phyloP scores from a whole-genome alignment of 2,113 vertebrate species.

The Clinocottus analis region DNA sequence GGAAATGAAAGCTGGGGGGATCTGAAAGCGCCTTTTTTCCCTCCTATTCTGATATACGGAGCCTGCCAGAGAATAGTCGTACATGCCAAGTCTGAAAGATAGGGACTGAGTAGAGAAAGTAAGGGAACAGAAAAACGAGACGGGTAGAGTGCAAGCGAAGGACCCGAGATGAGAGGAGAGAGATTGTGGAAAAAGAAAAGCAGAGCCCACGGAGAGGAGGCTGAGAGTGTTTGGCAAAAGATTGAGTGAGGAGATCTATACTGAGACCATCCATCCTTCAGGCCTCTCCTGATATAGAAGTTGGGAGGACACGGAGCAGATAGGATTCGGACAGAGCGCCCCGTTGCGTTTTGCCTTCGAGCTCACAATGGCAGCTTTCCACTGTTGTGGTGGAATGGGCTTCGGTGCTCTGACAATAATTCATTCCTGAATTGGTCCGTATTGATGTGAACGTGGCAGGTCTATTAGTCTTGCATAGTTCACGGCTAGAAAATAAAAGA shows the following conservation, averaged over 20 bases:
- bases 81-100: constrained; percentile 34
- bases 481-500: background rate
- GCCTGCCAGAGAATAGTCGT: constrained; percentile 21
- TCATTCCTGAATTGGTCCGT: constrained; percentile 33
- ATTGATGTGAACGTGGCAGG: constrained; percentile 34
- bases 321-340: constrained; percentile 40
- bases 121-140: constrained; percentile 12
- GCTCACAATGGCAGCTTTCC: constrained; percentile 39
- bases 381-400: constrained; percentile 17
- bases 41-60: constrained; percentile 23
- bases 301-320: constrained; percentile 10
- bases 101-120: constrained; percentile 30
- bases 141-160: background rate
- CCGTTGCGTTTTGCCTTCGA: constrained; percentile 5
- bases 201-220: background rate
- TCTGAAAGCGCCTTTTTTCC: constrained; percentile 45
- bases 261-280: constrained; percentile 40
- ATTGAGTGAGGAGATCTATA: constrained; percentile 50
- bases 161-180: constrained; percentile 36
- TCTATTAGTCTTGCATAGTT: constrained; percentile 19
- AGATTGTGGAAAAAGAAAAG: constrained; percentile 8
- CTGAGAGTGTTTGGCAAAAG: constrained; percentile 23
- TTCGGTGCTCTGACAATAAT: constrained; percentile 35
- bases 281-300: constrained; percentile 33
- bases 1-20: constrained; percentile 56